Percentiles rank a stretch among this genome's conserved stretches.
phyloP scores from a whole-genome alignment of 2,113 vertebrate genomes.

The Colaptes auratus region DNA sequence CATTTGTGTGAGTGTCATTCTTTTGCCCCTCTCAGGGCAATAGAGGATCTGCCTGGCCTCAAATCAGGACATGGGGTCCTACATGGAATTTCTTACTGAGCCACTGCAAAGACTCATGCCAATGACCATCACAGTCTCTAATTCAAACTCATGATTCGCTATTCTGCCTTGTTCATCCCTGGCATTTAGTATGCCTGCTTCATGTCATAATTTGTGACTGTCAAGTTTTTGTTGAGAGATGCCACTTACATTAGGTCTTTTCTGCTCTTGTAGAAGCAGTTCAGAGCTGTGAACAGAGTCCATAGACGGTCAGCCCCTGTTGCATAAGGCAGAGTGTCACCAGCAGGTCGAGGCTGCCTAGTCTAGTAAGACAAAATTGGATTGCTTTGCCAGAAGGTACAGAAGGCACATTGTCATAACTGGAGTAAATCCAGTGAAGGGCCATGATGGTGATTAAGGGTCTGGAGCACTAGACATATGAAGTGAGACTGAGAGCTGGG shows the following conservation, averaged over 20 bases:
- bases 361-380: neutral
- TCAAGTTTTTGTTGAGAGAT: neutral
- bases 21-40: too few relatives aligned
- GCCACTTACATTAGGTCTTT: neutral
- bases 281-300: neutral
- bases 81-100: neutral
- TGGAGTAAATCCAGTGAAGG: neutral
- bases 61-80: neutral
- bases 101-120: neutral
- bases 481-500: neutral
- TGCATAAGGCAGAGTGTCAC: neutral
- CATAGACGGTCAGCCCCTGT: neutral
- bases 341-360: neutral
- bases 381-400: neutral
- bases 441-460: neutral
- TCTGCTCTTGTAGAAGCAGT: neutral
- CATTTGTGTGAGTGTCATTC: too few relatives aligned
- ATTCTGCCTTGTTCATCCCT: neutral
- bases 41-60: too few relatives aligned
- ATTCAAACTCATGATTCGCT: neutral
- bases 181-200: neutral
- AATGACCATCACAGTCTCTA: neutral
- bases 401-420: neutral
- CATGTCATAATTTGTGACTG: neutral
- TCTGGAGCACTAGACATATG: neutral